Evolutionary conservation across 2,888 invertebrate species (phyloP), one percentile per base, ranked within the genome.

Genomic region (Apamea epomidion): DNA sequence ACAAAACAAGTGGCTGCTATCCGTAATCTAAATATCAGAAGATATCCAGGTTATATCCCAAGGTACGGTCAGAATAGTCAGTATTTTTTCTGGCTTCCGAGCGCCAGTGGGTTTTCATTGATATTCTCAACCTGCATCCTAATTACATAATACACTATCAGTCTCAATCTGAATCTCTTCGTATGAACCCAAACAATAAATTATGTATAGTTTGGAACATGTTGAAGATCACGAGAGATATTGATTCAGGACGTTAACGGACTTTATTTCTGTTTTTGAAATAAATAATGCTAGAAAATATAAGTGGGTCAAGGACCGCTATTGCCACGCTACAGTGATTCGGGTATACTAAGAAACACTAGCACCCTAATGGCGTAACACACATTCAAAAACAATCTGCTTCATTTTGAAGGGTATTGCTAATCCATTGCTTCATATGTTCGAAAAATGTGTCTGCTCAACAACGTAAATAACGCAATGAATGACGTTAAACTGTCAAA

Each of bases 71-170:
- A 64, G 29, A 69, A 64, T 16, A 21, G 25, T 45, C 45, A 25
- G 45, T 62, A 16, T 3, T 70, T 71, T 78, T 84, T 54, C 10
- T 71, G 65, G 32, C 21, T 80, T 80, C n/a, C 1, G 5, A 29
- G 18, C 60, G 3, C 42, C 10, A 21, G 51, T 21, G 2, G 14
- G 5, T 54, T 29, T 25, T 25, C 14, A 60, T 64, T 64, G 48
- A 70, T 51, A 79, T 60, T 58, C 4, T 48, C 29, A 60, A 16
- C 1, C 16, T 65, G 45, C 16, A 58, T 78, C 10, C 12, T 37
- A 37, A 37, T 37, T 37, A 5, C 37, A 5, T 37, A 37, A 32
- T 2, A 37, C 37, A 37, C 37, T 37, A 37, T 37, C 37, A 37
- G 5, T 37, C 37, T 37, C 37, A 37, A 37, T 37, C 37, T 37